These are phyloP conservation scores for Phenganax stokvisi DNA, from an alignment of 92 coral and sea anemone species.

Conservation along the genomic window DNA sequence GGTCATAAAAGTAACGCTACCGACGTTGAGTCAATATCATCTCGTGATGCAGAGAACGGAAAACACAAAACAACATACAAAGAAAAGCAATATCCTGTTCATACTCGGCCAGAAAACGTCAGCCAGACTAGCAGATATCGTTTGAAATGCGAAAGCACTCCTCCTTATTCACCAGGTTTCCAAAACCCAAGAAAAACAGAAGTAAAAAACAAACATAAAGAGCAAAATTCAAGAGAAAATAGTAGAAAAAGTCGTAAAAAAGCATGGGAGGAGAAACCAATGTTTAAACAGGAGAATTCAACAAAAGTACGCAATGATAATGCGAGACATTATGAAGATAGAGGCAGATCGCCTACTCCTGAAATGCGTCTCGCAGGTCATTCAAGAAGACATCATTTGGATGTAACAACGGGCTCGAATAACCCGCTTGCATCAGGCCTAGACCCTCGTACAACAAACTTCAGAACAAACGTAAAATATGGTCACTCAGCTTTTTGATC, in stretches of 20 bases:
- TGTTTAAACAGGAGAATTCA: constrained; percentile 14
- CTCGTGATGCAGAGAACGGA: constrained; percentile 32
- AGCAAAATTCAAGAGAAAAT: constrained; percentile 40
- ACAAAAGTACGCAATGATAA: constrained; percentile 39
- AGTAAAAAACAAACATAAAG: constrained; percentile 19
- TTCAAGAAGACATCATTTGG: constrained; percentile 86
- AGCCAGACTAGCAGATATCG: constrained; percentile 16
- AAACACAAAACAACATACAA: constrained; percentile 35
- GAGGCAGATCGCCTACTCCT: constrained; percentile 97
- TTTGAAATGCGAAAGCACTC: constrained; percentile 37
- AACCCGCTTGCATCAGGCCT: constrained; percentile 32
- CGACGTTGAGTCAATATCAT: constrained; percentile 39
- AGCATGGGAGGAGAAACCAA: constrained; percentile 20
- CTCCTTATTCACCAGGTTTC: constrained; percentile 36
- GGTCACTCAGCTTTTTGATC: too few relatives aligned
- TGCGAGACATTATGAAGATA: constrained; percentile 56
- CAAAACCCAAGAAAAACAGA: constrained; percentile 10
- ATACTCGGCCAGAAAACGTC: background rate
- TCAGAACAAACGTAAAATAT: background rate
- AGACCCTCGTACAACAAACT: background rate
- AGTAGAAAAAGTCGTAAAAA: constrained; percentile 51
- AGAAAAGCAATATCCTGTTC: background rate
- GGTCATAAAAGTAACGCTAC: constrained; percentile 24
- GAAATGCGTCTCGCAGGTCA: constrained; percentile 77
- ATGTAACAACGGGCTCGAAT: constrained; percentile 62